Evolutionary conservation across 1,140 invertebrate species (phyloP), one percentile per base, ranked within the genome.

Genomic region (Bombus ignitus): DNA sequence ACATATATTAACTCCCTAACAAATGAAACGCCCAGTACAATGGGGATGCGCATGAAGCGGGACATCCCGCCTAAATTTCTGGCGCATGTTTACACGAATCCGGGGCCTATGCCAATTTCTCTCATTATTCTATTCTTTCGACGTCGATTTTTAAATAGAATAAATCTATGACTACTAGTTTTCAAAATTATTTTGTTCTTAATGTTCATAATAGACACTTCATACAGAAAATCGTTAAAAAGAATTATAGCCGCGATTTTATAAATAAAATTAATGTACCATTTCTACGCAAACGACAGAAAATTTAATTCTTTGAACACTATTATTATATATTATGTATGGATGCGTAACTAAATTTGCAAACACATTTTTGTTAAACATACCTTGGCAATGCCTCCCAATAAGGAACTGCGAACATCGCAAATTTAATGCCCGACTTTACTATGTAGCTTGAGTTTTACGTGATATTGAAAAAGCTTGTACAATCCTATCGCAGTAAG

Each of bases 301-400:
- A 42, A 71, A 71, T 71, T 71, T n/a, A 39, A 59, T 39, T n/a
- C 1, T 9, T 62, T n/a, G 15, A 6, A 72, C 18, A 9, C 9
- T 39, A 28, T 42, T 12, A 13, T 6, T 28, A 18, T 22, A 74
- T 25, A 22, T 35, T 68, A 3, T 22, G 15, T 15, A 22, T 35
- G 35, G 9, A 39, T 18, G 25, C 4, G 12, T n/a, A 13, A n/a
- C 35, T 22, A 68, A 37, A 68, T 68, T 18, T 68, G 18, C 6
- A 18, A 13, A 10, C 25, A 12, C 18, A 47, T 32, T 13, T 35
- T 66, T 53, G 37, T 68, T 22, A 18, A 37, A 37, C 78, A n/a
- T 91, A 91, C 90, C 90, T 91, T n/a, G 86, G 71, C 25, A 77
- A 73, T 75, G 78, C 59, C 15, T 90, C 84, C 81, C 89, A 90